Conservation (phyloP, 2,888 invertebrate species). For the Carabus problematicus region DNA sequence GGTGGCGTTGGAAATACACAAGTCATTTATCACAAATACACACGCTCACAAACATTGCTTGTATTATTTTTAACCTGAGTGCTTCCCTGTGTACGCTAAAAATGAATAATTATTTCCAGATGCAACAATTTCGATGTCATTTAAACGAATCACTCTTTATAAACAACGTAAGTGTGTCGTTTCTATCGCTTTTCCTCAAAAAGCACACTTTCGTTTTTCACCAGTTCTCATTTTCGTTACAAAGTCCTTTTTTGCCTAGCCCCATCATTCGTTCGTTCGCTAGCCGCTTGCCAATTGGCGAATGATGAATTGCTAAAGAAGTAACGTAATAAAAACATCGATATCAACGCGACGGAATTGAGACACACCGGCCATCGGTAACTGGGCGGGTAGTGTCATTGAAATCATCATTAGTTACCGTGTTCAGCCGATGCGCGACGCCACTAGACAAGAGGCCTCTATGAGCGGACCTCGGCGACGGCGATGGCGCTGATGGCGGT, state of each 20-base stretch:
- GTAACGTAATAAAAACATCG: slow-evolving; percentile 37
- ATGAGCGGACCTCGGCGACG: slow-evolving; percentile 5
- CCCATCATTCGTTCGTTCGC: neutral
- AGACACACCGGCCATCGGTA: slow-evolving; percentile 11
- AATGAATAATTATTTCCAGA: too few relatives aligned
- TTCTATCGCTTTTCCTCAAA: too few relatives aligned
- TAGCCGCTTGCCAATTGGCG: slow-evolving; percentile 23
- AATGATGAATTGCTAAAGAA: slow-evolving; percentile 40
- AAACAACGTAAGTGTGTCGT: too few relatives aligned
- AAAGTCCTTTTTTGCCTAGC: neutral
- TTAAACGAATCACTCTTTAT: too few relatives aligned
- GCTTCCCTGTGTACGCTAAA: too few relatives aligned
- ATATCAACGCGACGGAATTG: slow-evolving; percentile 20
- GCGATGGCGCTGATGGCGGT: slow-evolving; percentile 13
- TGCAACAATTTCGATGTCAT: too few relatives aligned
- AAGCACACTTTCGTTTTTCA: too few relatives aligned
- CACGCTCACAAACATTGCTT: neutral
- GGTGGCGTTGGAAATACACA: neutral
- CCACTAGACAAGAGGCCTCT: slow-evolving; percentile 24
- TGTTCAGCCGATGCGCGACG: slow-evolving; percentile 26
- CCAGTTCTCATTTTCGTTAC: neutral
- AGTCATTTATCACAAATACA: slow-evolving; percentile 7
- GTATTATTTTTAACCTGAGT: too few relatives aligned
- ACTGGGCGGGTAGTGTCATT: slow-evolving; percentile 39
- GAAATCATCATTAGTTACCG: slow-evolving; percentile 44